Conservation (phyloP, 2,888 invertebrate species). For the Abrostola triplasia region DNA sequence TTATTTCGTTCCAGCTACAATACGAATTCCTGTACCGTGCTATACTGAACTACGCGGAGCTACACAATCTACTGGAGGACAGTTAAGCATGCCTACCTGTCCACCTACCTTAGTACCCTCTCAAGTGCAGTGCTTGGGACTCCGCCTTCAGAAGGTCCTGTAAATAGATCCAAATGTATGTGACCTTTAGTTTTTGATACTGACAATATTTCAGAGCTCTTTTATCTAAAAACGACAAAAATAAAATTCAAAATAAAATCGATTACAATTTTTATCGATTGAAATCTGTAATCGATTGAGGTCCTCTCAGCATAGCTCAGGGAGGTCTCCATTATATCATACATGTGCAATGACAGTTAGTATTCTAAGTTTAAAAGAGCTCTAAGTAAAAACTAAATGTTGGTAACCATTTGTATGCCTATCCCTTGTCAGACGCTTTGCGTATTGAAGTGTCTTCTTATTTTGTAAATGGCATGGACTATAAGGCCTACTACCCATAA, state of each 20-base stretch:
- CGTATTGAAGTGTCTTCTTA: conserved; percentile 51
- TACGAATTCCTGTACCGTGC: conserved; percentile 98
- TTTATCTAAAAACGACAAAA: conserved; percentile 16
- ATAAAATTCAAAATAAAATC: background rate
- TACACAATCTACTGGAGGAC: conserved; percentile 92
- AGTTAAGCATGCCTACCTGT: conserved; percentile 72
- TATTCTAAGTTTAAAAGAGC: conserved; percentile 28
- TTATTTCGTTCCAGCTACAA: conserved; percentile 92
- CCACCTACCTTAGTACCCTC: conserved; percentile 27
- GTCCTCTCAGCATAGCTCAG: background rate
- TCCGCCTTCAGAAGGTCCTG: conserved; percentile 54
- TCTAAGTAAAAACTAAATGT: conserved; percentile 44
- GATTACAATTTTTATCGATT: background rate
- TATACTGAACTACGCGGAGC: conserved; percentile 95
- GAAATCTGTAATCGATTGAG: background rate
- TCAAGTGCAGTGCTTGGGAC: conserved; percentile 25
- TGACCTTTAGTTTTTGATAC: conserved; percentile 26
- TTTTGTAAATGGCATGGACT: conserved; percentile 52
- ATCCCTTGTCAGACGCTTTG: conserved; percentile 50
- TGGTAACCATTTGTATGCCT: conserved; percentile 35
- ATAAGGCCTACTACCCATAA: conserved; percentile 46
- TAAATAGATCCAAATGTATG: conserved; percentile 43
- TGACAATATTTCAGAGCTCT: conserved; percentile 46
- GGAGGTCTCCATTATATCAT: background rate
- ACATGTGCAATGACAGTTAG: background rate